phyloP scores from a whole-genome alignment of 2,113 vertebrate species.

The Orthochromis indermauri region DNA sequence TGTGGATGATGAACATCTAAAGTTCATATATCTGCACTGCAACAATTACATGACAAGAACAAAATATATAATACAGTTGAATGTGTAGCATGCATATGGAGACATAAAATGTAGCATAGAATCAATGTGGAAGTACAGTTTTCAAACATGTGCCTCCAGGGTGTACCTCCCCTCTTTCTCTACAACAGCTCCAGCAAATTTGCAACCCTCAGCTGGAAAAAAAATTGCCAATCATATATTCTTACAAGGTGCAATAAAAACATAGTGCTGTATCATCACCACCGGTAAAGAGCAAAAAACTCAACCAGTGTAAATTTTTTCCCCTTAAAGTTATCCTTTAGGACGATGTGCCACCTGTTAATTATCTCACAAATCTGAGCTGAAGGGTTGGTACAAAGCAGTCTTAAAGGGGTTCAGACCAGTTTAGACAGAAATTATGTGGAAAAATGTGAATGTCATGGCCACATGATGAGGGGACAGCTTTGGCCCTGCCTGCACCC shows the following conservation, averaged over 20 bases:
- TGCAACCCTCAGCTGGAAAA: neutral
- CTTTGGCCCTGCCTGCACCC: neutral
- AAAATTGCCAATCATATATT: neutral
- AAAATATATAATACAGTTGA: neutral
- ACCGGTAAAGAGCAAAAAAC: neutral
- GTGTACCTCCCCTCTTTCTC: neutral
- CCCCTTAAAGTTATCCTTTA: neutral
- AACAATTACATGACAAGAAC: neutral
- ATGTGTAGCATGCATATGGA: neutral
- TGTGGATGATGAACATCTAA: neutral
- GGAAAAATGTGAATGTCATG: accelerated
- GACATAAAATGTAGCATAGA: neutral
- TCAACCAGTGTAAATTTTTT: neutral
- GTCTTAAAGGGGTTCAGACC: neutral
- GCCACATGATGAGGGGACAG: neutral
- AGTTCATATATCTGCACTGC: neutral
- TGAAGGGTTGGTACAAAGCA: neutral
- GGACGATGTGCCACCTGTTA: accelerated
- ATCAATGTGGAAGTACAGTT: neutral
- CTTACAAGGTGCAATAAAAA: neutral
- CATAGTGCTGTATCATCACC: neutral
- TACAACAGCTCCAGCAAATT: neutral
- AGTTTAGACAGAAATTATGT: neutral
- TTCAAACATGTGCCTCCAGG: neutral
- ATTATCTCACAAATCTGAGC: neutral